A percentile compares a stretch with the other conserved stretches of the same genome.
Conservation (phyloP, 2,797 vertebrate species). For the Takifugu rubripes region DNA sequence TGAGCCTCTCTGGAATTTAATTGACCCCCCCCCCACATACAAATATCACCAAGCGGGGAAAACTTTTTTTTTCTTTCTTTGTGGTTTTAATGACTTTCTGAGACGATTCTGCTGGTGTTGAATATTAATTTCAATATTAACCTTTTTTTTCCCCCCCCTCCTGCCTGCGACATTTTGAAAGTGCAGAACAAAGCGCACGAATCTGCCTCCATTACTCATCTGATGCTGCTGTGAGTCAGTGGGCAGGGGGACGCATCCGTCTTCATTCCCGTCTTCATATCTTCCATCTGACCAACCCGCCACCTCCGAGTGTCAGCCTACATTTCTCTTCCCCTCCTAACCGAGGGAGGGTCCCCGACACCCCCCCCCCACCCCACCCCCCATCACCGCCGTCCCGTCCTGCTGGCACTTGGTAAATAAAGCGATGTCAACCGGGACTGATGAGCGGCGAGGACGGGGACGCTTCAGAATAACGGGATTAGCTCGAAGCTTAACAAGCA, state of each 20-base stretch:
- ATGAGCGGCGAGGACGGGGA: slow-evolving; percentile 18
- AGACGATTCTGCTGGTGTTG: no score
- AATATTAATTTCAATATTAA: no score
- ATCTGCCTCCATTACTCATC: background rate
- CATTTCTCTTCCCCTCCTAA: slow-evolving; percentile 1
- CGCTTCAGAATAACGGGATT: slow-evolving; percentile 37
- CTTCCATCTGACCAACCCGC: slow-evolving; percentile 41
- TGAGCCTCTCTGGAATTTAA: no score
- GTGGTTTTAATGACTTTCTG: no score
- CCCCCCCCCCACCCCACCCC: background rate
- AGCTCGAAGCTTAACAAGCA: slow-evolving; percentile 54
- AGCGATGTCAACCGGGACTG: slow-evolving; percentile 13
- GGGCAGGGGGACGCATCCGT: slow-evolving; percentile 19
- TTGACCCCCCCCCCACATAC: no score
- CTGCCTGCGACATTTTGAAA: background rate
- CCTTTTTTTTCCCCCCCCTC: no score
- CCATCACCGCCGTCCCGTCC: slow-evolving; percentile 2
- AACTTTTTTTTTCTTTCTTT: no score
- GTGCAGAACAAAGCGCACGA: background rate
- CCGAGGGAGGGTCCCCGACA: slow-evolving; percentile 10
- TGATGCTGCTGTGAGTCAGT: slow-evolving; percentile 16
- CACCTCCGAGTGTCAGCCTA: slow-evolving; percentile 14
- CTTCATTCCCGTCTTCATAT: slow-evolving; percentile 34
- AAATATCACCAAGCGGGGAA: no score
- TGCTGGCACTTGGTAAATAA: slow-evolving; percentile 21